Evolutionary conservation across 2,888 invertebrate genomes (phyloP).

Genomic region (Tortrix viridana): DNA sequence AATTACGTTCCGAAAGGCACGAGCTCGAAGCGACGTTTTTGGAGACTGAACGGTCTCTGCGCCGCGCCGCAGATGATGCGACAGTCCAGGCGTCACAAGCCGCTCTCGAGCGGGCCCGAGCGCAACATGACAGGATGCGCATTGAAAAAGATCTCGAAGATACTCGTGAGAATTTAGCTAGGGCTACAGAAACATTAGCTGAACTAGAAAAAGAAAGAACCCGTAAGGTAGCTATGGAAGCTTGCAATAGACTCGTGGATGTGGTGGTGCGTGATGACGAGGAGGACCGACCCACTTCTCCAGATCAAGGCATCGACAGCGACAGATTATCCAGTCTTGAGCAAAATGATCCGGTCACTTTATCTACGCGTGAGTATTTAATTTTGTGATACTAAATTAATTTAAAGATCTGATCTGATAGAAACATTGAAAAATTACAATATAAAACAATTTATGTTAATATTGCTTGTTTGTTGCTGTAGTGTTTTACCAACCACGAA

Average conservation of each 20-base stretch:
- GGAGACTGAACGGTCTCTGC: constrained; percentile 83
- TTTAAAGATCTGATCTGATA: no score
- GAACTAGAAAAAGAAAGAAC: constrained; percentile 77
- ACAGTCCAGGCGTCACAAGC: constrained; percentile 90
- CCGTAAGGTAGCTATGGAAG: constrained; percentile 64
- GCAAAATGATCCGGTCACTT: constrained; percentile 76
- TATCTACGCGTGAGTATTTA: constrained; percentile 75
- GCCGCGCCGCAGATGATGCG: constrained; percentile 88
- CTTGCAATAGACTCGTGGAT: constrained; percentile 59
- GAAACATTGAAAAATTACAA: no score
- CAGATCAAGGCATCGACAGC: constrained; percentile 95
- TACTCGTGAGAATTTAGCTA: constrained; percentile 74
- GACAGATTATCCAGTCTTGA: constrained; percentile 88
- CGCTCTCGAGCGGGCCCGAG: constrained; percentile 88
- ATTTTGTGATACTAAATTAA: constrained; percentile 2
- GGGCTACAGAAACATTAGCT: constrained; percentile 62
- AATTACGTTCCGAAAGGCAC: constrained; percentile 66
- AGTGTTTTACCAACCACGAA: no score
- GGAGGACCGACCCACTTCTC: constrained; percentile 85
- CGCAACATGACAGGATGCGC: constrained; percentile 87
- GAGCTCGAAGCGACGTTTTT: constrained; percentile 69
- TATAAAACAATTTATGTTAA: no score
- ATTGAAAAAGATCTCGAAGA: constrained; percentile 87
- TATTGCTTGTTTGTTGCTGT: no score
- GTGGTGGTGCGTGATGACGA: constrained; percentile 55